phyloP scores from a whole-genome alignment of 2,797 vertebrate genomes.

The Chelmon rostratus region DNA sequence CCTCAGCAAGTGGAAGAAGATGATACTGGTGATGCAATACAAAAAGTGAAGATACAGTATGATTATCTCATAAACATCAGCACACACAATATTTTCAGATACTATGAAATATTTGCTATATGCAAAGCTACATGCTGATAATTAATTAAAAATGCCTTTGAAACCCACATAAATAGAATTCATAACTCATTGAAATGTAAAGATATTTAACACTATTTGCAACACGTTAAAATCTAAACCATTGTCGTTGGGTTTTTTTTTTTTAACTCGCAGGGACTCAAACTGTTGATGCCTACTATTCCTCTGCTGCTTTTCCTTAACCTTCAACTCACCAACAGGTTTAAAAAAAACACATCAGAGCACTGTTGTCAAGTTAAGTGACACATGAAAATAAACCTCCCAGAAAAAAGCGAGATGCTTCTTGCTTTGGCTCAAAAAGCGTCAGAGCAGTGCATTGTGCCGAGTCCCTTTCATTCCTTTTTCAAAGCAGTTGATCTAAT shows the following conservation, averaged over 20 bases:
- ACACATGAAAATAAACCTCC: conserved; percentile 26
- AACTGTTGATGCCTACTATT: conserved; percentile 5
- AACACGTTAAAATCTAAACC: background rate
- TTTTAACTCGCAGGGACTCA: background rate
- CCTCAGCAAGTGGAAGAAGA: background rate
- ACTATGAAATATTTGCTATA: background rate
- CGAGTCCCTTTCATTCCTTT: conserved; percentile 41
- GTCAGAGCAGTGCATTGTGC: background rate
- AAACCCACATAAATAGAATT: background rate
- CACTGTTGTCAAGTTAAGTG: conserved; percentile 2
- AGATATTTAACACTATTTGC: background rate
- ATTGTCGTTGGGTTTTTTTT: background rate
- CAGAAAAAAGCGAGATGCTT: conserved; percentile 19
- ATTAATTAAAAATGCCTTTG: background rate
- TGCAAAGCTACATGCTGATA: no score
- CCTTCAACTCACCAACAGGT: conserved; percentile 28
- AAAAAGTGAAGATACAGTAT: background rate
- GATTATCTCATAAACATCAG: background rate
- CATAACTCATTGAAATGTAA: background rate
- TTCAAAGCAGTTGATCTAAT: conserved; percentile 51
- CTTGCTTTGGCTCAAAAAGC: conserved; percentile 18
- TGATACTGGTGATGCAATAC: background rate
- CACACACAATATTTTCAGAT: background rate
- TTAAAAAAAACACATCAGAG: background rate
- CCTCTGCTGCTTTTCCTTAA: background rate